Percentiles rank a stretch among this genome's conserved stretches.
Conservation (phyloP, 2,113 vertebrate species). For the Cephalopholis sonnerati region DNA sequence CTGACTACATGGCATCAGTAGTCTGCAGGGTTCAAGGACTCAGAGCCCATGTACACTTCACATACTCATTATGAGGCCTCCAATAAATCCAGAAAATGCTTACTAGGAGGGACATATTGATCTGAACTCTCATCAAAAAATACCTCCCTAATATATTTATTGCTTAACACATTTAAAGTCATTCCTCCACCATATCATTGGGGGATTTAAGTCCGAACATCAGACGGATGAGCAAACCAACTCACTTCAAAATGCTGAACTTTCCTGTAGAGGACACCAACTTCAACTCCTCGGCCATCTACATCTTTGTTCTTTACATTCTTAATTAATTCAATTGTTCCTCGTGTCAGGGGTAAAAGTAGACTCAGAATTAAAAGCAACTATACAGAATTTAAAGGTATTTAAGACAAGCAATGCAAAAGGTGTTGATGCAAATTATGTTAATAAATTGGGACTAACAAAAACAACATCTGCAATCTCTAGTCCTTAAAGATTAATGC, state of each 20-base stretch:
- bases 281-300: not conserved
- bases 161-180: slow-evolving; percentile 60
- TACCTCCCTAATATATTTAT: slow-evolving; percentile 67
- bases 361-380: not conserved
- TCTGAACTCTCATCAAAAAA: slow-evolving; percentile 71
- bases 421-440: not conserved
- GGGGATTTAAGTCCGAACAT: not conserved
- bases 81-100: slow-evolving; percentile 75
- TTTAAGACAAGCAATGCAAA: not conserved
- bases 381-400: not conserved
- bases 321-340: not conserved
- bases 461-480: not conserved
- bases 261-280: not conserved
- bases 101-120: slow-evolving; percentile 70
- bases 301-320: not conserved
- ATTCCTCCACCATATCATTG: slow-evolving; percentile 23
- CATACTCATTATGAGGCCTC: slow-evolving; percentile 62
- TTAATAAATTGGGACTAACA: not conserved
- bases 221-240: not conserved
- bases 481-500: not conserved
- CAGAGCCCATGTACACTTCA: slow-evolving; percentile 43
- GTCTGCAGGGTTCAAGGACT: slow-evolving; percentile 71
- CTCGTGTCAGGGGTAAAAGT: not conserved
- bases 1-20: slow-evolving; percentile 25
- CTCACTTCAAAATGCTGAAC: not conserved